Evolutionary conservation across 1,140 invertebrate species (phyloP), one percentile per base, ranked within the genome.

Genomic region (Nylanderia fulva): DNA sequence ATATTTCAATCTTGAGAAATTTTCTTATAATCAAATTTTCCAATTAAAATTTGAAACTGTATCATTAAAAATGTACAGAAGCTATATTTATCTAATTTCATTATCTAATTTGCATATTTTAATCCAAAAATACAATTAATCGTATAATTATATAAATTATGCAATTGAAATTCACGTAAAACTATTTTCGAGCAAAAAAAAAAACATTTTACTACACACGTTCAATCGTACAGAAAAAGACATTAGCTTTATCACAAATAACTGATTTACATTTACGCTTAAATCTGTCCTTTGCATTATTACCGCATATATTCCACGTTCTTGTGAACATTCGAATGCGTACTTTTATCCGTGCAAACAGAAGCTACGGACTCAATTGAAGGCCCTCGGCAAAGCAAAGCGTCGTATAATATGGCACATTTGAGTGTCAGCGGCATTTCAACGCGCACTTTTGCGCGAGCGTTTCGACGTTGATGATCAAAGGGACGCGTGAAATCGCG

Each of bases 401-500:
- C 52, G 36, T 18, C 52, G 52, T 71, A 80, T 71, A 80, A 80
- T 80, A 58, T 29, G 36, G 18, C 36, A 39, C 66, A 48, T 45
- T 42, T 33, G 64, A 71, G 36, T 58, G 36, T 72, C 77, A 42
- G n/a, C 66, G 77, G 63, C 36, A 33, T 82, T 71, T 82, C 77
- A 80, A 33, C 36, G 64, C 4, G 36, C 77, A 72, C 66, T 82
- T 82, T 82, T 82, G 77, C 52, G 27, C 66, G 52, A 58, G n/a
- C 36, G 24, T 82, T 71, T 72, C 52, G 52, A 82, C 66, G 52
- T 45, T 80, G 77, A 48, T 18, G 45, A 80, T 82, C 77, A 71
- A 82, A 82, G 82, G 72, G 56, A 69, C 45, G 54, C 27, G 69
- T 58, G 86, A 82, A 75, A 88, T 88, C 86, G 45, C 60, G 86